Percentiles rank a stretch among this genome's conserved stretches.
Evolutionary conservation across 1,140 invertebrate species (phyloP).

Genomic region (Lithobius niger): DNA sequence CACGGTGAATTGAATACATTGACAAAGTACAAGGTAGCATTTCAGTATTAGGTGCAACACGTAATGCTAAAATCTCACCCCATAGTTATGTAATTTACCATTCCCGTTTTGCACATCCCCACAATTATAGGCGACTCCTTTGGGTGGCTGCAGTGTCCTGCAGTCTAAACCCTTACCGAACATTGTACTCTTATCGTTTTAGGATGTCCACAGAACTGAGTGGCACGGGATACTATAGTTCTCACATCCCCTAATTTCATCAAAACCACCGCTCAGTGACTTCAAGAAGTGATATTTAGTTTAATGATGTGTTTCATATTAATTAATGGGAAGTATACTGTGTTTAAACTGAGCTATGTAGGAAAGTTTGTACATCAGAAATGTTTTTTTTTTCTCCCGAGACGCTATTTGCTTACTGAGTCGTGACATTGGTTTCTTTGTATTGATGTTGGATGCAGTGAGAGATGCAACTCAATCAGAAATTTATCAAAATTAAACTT

Average conservation of each 20-base stretch:
- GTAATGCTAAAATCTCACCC: too few relatives aligned
- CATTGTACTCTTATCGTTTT: conserved; percentile 6
- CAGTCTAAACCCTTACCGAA: too few relatives aligned
- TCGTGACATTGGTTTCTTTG: too few relatives aligned
- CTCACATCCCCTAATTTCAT: conserved; percentile 2
- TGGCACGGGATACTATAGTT: conserved; percentile 7
- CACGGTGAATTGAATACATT: too few relatives aligned
- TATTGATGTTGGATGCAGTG: too few relatives aligned
- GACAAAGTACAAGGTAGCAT: neutral
- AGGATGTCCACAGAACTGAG: conserved; percentile 7
- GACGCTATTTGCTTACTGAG: too few relatives aligned
- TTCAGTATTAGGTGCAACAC: neutral
- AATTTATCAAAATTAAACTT: too few relatives aligned
- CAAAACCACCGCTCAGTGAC: conserved; percentile 5
- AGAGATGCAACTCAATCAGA: too few relatives aligned
- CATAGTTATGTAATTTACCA: too few relatives aligned
- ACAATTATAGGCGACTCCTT: too few relatives aligned
- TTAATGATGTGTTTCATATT: neutral
- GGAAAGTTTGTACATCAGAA: conserved; percentile 2
- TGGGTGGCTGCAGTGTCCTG: too few relatives aligned
- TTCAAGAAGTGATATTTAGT: neutral
- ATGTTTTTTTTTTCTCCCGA: neutral
- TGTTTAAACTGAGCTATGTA: neutral
- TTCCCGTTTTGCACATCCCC: too few relatives aligned
- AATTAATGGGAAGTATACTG: neutral